Evolutionary conservation across 2,888 invertebrate species (phyloP).

Genomic region (Trissoscelio sp.): DNA sequence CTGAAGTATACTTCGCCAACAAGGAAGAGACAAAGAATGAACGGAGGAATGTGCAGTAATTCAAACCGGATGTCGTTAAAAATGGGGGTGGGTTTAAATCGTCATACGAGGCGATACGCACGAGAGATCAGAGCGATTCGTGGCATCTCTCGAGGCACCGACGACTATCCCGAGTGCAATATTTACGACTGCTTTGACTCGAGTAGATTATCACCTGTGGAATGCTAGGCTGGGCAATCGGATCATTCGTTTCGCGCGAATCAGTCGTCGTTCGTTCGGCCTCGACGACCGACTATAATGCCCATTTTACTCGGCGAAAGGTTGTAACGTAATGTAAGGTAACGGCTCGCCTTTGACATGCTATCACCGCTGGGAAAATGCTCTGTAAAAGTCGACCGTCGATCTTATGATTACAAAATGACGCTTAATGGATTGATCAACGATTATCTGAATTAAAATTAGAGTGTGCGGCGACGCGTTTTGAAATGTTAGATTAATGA

Average conservation of each 20-base stretch:
- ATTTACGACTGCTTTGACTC: constrained; percentile 31
- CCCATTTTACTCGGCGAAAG: constrained; percentile 39
- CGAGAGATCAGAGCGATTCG: constrained; percentile 21
- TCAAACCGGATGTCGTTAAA: constrained; percentile 15
- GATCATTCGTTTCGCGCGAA: constrained; percentile 33
- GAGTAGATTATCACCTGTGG: constrained; percentile 29
- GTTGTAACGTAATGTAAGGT: constrained; percentile 38
- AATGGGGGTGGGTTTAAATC: constrained; percentile 9
- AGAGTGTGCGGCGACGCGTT: neutral
- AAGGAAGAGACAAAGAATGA: neutral
- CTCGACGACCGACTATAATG: constrained; percentile 34
- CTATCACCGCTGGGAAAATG: constrained; percentile 15
- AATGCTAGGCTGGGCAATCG: constrained; percentile 35
- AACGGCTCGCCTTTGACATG: constrained; percentile 24
- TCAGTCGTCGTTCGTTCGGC: constrained; percentile 36
- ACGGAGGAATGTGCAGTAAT: constrained; percentile 1
- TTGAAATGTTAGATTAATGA: neutral
- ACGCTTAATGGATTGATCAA: neutral
- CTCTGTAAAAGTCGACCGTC: constrained; percentile 10
- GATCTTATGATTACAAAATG: neutral
- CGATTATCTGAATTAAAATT: neutral
- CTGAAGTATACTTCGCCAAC: neutral
- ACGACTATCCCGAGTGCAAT: constrained; percentile 11
- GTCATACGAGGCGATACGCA: constrained; percentile 29
- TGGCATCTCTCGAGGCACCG: neutral